A percentile compares a stretch with the other conserved stretches of the same genome.
Conservation (phyloP, 2,888 invertebrate genomes). For the Fragum sueziense region DNA sequence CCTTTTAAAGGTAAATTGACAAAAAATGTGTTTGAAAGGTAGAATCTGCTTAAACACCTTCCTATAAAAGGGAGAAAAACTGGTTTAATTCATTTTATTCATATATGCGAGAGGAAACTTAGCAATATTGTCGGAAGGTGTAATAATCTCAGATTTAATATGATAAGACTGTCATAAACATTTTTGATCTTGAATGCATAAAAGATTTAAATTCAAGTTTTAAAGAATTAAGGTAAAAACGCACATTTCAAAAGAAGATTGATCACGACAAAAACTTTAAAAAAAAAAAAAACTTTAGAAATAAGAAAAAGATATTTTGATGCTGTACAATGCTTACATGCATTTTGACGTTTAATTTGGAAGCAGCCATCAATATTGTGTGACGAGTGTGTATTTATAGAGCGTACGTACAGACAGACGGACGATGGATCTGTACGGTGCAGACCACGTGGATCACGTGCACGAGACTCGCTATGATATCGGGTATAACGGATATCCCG, state of each 20-base stretch:
- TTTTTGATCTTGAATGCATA: background rate
- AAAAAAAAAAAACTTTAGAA: no score
- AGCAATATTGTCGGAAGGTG: background rate
- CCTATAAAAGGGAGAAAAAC: slow-evolving; percentile 13
- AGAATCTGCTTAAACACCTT: background rate
- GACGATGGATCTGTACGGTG: slow-evolving; percentile 44
- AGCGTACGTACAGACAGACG: background rate
- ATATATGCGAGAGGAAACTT: background rate
- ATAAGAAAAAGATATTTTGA: background rate
- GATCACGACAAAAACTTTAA: no score
- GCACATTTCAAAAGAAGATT: background rate
- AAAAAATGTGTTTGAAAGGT: slow-evolving; percentile 3
- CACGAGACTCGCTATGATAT: slow-evolving; percentile 51
- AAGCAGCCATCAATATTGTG: no score
- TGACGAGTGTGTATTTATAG: no score
- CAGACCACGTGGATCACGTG: slow-evolving; percentile 34
- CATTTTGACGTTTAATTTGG: background rate
- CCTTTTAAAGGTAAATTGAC: slow-evolving; percentile 11
- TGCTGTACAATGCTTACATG: background rate
- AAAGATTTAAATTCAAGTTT: background rate
- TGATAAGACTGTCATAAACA: background rate
- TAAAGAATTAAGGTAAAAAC: background rate
- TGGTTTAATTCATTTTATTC: slow-evolving; percentile 12
- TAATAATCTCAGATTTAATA: background rate
- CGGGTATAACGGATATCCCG: slow-evolving; percentile 40